These are phyloP conservation scores for Avahi laniger DNA, from an alignment of 2,797 vertebrate species.

Conservation along the genomic window DNA sequence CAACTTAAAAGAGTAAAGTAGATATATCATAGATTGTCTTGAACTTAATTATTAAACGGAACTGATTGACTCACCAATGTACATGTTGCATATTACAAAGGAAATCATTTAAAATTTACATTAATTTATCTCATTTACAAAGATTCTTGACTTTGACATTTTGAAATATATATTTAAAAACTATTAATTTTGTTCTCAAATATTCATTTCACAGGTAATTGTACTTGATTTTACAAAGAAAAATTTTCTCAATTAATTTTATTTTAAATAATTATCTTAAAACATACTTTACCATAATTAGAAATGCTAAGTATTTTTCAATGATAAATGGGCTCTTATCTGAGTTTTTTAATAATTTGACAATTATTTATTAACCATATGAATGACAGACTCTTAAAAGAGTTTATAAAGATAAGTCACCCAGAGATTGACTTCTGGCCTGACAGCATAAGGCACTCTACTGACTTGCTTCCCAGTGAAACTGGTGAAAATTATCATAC, in stretches of 20 bases:
- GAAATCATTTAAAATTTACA: not conserved
- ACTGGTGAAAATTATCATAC: not conserved
- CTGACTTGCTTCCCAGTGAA: not conserved
- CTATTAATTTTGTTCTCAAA: not conserved
- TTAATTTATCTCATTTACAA: not conserved
- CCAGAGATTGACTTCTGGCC: not conserved
- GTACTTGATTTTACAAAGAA: not conserved
- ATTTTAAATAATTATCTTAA: not conserved
- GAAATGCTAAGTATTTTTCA: not conserved
- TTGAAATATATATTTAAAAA: not conserved
- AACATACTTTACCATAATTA: not conserved
- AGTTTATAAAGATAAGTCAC: not conserved
- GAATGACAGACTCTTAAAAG: not conserved
- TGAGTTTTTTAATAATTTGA: not conserved
- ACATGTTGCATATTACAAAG: not conserved
- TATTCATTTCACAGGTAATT: not conserved
- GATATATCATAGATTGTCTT: too few relatives aligned
- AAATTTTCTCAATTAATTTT: not conserved
- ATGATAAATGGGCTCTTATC: too few relatives aligned
- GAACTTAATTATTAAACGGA: not conserved
- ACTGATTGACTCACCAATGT: not conserved
- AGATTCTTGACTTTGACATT: not conserved
- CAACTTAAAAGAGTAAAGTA: not conserved
- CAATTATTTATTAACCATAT: not conserved
- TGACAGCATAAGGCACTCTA: not conserved